Evolutionary conservation across 1,140 invertebrate genomes (phyloP).

Genomic region (Eriosoma lanigerum): DNA sequence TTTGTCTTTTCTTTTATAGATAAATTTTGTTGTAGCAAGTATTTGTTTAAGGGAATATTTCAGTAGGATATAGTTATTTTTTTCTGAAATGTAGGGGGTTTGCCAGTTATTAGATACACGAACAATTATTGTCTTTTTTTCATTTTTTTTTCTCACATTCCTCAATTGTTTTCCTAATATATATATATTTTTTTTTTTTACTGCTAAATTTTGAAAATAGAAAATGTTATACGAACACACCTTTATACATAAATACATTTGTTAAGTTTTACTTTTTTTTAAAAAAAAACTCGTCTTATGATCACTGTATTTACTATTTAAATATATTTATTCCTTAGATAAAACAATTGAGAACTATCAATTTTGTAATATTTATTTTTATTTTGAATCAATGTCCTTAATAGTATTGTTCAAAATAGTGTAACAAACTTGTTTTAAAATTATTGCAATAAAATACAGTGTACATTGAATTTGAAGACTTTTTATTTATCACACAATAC

Average conservation of each 20-base stretch:
- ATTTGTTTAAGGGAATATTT: constrained; percentile 49
- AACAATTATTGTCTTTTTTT: constrained; percentile 37
- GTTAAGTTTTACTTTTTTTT: constrained; percentile 48
- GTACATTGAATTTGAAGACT: not conserved
- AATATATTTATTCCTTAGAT: constrained; percentile 38
- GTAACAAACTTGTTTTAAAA: constrained; percentile 29
- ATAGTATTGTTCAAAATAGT: constrained; percentile 28
- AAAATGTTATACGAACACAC: constrained; percentile 38
- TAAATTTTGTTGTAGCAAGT: constrained; percentile 48
- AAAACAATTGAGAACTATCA: constrained; percentile 30
- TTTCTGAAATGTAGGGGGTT: constrained; percentile 30
- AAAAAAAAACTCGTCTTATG: constrained; percentile 27
- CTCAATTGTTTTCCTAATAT: constrained; percentile 26
- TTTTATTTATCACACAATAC: not conserved
- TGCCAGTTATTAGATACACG: constrained; percentile 33
- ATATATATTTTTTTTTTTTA: constrained; percentile 34
- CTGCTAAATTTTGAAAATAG: constrained; percentile 33
- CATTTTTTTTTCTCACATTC: constrained; percentile 48
- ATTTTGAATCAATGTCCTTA: constrained; percentile 17
- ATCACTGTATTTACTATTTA: constrained; percentile 49
- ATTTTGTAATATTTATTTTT: constrained; percentile 49
- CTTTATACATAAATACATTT: constrained; percentile 24
- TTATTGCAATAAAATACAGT: constrained; percentile 46
- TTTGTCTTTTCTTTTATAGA: constrained; percentile 48
- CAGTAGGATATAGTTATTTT: constrained; percentile 36